Evolutionary conservation across 2,113 vertebrate species (phyloP).

Genomic region (Sinocyclocheilus grahami): DNA sequence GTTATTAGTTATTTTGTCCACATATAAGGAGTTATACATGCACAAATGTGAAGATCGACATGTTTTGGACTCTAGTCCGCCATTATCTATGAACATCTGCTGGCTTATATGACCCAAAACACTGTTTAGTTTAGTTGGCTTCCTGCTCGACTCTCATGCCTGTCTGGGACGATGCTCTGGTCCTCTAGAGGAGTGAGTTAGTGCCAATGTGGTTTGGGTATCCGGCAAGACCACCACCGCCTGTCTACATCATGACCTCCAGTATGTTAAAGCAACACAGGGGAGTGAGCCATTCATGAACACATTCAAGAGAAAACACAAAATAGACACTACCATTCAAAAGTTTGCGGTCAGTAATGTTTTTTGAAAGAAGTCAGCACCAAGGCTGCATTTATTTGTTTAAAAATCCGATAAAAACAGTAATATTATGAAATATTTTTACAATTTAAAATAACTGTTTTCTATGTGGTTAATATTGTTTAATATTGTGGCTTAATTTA

Average conservation of each 20-base stretch:
- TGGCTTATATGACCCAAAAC: constrained; percentile 49
- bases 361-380: background rate
- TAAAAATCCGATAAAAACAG: background rate
- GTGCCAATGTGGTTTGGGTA: constrained; percentile 44
- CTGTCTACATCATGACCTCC: constrained; percentile 48
- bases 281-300: background rate
- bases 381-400: background rate
- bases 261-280: constrained; percentile 35
- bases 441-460: background rate
- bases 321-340: background rate
- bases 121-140: constrained; percentile 52
- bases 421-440: background rate
- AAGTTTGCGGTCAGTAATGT: background rate
- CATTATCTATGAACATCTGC: constrained; percentile 45
- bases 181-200: constrained; percentile 46
- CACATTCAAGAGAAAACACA: background rate
- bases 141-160: constrained; percentile 7
- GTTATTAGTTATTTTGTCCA: too few species aligned
- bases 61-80: background rate
- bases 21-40: background rate
- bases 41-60: background rate
- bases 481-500: too few species aligned
- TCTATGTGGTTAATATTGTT: background rate
- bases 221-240: constrained; percentile 47
- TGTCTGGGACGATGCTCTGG: constrained; percentile 11